Conservation (phyloP, 2,797 vertebrate species). For the Denticeps clupeoides region DNA sequence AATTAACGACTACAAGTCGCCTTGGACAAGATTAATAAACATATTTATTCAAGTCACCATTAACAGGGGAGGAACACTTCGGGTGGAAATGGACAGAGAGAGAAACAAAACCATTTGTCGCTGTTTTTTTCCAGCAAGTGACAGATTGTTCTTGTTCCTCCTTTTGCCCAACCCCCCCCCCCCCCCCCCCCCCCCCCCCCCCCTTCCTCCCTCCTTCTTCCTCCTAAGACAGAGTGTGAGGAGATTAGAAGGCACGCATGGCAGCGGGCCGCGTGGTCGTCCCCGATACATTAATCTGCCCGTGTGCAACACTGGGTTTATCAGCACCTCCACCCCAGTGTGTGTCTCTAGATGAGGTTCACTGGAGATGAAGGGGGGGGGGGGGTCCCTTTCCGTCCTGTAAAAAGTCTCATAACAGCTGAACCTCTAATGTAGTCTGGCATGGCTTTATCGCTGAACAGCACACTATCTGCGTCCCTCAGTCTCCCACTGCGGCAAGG, state of each 20-base stretch:
- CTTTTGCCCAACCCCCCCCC: not conserved
- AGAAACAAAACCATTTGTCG: no score
- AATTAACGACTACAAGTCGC: no score
- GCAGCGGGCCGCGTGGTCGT: not conserved
- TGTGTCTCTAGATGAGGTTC: not conserved
- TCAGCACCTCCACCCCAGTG: not conserved
- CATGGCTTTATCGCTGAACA: no score
- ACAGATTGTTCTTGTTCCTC: not conserved
- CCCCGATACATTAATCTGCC: constrained; percentile 19
- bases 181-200: not conserved
- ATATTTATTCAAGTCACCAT: no score
- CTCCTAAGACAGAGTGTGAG: not conserved
- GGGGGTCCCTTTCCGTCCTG: not conserved
- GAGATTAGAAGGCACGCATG: constrained; percentile 10
- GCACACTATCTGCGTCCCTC: no score
- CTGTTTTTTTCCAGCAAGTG: not conserved
- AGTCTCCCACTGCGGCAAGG: no score
- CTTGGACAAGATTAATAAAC: no score
- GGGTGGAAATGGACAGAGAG: no score
- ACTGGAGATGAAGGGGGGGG: not conserved
- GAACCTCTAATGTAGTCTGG: no score
- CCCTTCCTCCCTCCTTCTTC: not conserved
- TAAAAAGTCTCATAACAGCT: no score
- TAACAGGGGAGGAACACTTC: no score
- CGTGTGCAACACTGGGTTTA: not conserved